phyloP scores from a whole-genome alignment of 2,113 vertebrate genomes.

The Amphiprion ocellaris region DNA sequence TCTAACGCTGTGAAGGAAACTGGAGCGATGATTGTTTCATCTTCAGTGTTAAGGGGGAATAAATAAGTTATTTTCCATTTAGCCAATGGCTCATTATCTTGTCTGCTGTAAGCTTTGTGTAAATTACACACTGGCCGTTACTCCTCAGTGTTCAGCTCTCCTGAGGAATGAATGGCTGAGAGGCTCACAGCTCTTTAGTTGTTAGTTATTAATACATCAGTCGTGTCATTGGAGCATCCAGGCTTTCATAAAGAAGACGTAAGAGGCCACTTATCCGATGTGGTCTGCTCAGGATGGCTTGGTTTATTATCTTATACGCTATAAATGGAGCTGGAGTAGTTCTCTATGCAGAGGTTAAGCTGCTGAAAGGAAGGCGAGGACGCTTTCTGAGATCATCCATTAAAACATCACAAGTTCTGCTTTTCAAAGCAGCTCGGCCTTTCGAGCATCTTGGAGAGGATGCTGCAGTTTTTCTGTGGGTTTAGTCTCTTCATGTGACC shows the following conservation, averaged over 20 bases:
- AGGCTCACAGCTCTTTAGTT: constrained; percentile 42
- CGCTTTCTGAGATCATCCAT: not conserved
- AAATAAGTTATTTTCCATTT: constrained; percentile 34
- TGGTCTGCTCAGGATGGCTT: constrained; percentile 9
- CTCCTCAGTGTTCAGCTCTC: constrained; percentile 29
- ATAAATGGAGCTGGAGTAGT: not conserved
- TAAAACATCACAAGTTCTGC: not conserved
- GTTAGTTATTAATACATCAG: constrained; percentile 59
- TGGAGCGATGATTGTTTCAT: constrained; percentile 36
- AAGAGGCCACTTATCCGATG: constrained; percentile 20
- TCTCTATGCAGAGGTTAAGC: not conserved
- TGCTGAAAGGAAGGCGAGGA: not conserved
- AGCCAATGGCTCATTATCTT: constrained; percentile 65
- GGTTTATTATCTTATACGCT: constrained; percentile 8
- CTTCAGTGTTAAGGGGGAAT: constrained; percentile 25
- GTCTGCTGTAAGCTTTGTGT: constrained; percentile 53
- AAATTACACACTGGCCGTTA: constrained; percentile 62
- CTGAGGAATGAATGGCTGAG: constrained; percentile 47
- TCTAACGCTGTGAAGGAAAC: constrained; percentile 21
- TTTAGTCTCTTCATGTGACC: no score
- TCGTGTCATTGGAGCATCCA: constrained; percentile 32
- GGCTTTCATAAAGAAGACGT: constrained; percentile 26
- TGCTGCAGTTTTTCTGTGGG: no score
- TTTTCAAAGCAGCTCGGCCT: no score
- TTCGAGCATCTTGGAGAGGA: no score